These are phyloP conservation scores for Nephrotoma appendiculata DNA, from an alignment of 2,888 invertebrate species.

Conservation along the genomic window DNA sequence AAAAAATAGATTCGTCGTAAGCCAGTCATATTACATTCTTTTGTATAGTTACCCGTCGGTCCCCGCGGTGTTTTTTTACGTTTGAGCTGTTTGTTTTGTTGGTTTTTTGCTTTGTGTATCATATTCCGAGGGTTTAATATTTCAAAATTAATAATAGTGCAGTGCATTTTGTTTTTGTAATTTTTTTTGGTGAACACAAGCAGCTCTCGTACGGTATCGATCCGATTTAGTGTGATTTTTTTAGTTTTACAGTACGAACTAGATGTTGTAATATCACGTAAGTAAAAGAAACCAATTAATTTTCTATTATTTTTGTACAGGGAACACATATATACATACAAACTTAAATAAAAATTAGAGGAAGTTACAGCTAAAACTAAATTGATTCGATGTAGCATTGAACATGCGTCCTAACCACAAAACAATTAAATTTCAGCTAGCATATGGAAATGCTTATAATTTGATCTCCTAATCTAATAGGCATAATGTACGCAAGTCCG, in stretches of 20 bases:
- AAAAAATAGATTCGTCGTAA: neutral
- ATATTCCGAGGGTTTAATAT: neutral
- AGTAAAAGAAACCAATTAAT: neutral
- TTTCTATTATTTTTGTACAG: neutral
- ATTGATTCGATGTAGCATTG: neutral
- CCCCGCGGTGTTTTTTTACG: neutral
- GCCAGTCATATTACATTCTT: slow-evolving; percentile 4
- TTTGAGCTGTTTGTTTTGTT: neutral
- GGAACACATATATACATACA: neutral
- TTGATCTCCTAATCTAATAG: neutral
- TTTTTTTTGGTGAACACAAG: neutral
- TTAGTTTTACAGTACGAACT: neutral
- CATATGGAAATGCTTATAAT: neutral
- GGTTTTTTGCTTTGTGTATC: neutral
- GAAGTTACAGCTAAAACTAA: neutral
- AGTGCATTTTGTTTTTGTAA: slow-evolving; percentile 2
- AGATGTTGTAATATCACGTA: neutral
- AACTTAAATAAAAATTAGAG: neutral
- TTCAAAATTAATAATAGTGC: neutral
- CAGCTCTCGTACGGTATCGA: neutral
- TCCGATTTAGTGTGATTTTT: neutral
- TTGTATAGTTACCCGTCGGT: slow-evolving; percentile 7
- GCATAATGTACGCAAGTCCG: neutral
- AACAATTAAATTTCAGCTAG: neutral
- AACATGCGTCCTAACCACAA: neutral